Conservation (phyloP, 1,140 invertebrate species). For the Cyrtorhinus lividipennis region DNA sequence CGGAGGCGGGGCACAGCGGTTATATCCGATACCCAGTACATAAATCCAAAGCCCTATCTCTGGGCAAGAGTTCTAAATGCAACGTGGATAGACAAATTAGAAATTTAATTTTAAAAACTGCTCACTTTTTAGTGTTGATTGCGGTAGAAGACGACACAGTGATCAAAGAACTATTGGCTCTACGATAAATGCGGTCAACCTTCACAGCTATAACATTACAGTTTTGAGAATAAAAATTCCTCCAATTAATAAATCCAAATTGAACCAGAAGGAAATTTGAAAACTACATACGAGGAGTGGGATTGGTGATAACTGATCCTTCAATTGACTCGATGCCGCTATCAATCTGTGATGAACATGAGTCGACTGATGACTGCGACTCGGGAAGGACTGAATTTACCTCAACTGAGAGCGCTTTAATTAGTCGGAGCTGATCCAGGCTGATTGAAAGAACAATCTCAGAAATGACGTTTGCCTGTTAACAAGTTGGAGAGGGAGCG, state of each 20-base stretch:
- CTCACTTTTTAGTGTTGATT: constrained; percentile 19
- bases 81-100: too few species aligned
- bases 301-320: constrained; percentile 10
- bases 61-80: too few species aligned
- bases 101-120: neutral
- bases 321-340: constrained; percentile 22
- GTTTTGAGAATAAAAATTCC: too few species aligned
- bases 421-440: constrained; percentile 31
- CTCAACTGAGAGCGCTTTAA: constrained; percentile 13
- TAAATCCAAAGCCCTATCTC: too few species aligned
- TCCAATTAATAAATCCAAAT: too few species aligned
- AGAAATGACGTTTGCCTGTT: constrained; percentile 33
- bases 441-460: constrained; percentile 36
- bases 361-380: neutral
- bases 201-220: neutral
- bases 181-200: neutral
- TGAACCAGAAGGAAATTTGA: too few species aligned
- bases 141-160: constrained; percentile 18
- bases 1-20: too few species aligned
- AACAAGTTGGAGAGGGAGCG: too few species aligned
- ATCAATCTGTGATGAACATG: neutral
- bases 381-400: constrained; percentile 10
- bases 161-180: constrained; percentile 8
- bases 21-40: too few species aligned
- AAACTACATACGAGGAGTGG: neutral